phyloP scores from a whole-genome alignment of 1,140 invertebrate genomes.

The Potamilus streckersoni region DNA sequence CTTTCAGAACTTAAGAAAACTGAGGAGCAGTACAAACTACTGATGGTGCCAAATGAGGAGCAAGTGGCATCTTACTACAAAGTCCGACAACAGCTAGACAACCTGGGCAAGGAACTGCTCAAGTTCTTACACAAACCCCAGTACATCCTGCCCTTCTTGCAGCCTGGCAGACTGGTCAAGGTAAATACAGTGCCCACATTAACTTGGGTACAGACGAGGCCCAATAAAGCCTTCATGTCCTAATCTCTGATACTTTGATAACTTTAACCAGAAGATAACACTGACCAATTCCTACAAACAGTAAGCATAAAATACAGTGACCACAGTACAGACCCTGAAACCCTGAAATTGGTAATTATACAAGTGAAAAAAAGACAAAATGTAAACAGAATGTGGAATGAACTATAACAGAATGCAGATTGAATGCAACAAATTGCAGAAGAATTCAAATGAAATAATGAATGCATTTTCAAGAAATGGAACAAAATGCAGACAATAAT shows the following conservation, averaged over 20 bases:
- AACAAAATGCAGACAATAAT: no score
- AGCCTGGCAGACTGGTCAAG: conserved; percentile 92
- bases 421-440: no score
- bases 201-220: neutral
- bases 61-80: conserved; percentile 87
- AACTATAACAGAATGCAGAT: no score
- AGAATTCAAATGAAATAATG: no score
- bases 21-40: conserved; percentile 69
- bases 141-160: conserved; percentile 92
- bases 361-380: no score
- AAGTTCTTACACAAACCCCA: conserved; percentile 86
- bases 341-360: conserved; percentile 63
- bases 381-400: no score
- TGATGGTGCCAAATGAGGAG: conserved; percentile 75
- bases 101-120: conserved; percentile 80
- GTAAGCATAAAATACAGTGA: neutral
- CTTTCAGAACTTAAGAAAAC: conserved; percentile 80
- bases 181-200: conserved; percentile 68
- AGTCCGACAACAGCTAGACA: conserved; percentile 84
- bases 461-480: no score
- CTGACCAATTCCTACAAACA: neutral
- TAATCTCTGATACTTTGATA: no score
- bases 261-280: no score
- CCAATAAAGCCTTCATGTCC: neutral
- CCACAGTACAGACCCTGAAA: neutral